A percentile compares a stretch with the other conserved stretches of the same genome.
Conservation (phyloP, 2,888 invertebrate species). For the Ctenicera cuprea region DNA sequence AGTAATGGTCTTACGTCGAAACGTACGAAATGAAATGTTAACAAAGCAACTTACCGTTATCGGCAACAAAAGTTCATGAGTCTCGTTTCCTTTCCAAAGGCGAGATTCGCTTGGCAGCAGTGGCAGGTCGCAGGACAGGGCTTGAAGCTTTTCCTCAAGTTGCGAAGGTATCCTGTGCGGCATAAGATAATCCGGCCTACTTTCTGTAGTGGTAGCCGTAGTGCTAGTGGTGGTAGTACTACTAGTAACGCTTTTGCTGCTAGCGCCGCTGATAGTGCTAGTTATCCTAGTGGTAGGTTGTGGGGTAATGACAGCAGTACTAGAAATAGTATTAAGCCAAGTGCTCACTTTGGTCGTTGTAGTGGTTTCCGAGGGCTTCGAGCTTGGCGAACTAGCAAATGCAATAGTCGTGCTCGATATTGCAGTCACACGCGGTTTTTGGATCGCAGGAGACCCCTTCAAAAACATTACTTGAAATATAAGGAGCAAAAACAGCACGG, state of each 20-base stretch:
- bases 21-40: conserved; percentile 18
- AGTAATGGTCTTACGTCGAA: conserved; percentile 4
- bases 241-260: background rate
- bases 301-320: conserved; percentile 13
- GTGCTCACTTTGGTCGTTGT: conserved; percentile 1
- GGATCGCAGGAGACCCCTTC: conserved; percentile 67
- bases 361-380: conserved; percentile 66
- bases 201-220: conserved; percentile 35
- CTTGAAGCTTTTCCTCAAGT: conserved; percentile 79
- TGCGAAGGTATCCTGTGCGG: conserved; percentile 72
- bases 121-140: conserved; percentile 80
- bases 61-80: conserved; percentile 81
- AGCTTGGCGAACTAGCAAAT: conserved; percentile 68
- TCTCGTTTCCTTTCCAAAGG: conserved; percentile 83
- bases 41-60: conserved; percentile 76
- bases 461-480: conserved; percentile 43
- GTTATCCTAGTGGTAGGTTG: conserved; percentile 25
- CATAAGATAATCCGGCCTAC: conserved; percentile 37
- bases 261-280: background rate
- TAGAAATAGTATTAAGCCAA: conserved; percentile 1
- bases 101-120: conserved; percentile 79
- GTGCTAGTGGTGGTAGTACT: conserved; percentile 32
- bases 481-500: conserved; percentile 42
- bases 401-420: conserved; percentile 71
- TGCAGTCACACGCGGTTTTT: conserved; percentile 67